phyloP scores from a whole-genome alignment of 2,797 vertebrate genomes.

The Tapera naevia region DNA sequence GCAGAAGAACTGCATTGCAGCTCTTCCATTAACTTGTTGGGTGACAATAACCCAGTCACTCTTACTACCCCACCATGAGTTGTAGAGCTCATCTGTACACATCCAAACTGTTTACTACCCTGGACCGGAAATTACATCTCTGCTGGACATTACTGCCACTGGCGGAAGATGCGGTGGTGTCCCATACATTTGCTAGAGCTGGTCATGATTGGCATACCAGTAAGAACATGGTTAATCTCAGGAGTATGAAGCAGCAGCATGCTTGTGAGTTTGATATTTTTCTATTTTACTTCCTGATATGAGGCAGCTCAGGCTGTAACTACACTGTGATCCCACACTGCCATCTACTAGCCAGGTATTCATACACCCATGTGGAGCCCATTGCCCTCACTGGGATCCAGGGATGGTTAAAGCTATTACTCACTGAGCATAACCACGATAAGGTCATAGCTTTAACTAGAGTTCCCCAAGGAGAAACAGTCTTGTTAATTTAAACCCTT shows the following conservation, averaged over 20 bases:
- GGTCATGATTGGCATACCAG: not conserved
- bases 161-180: not conserved
- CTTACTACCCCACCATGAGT: not conserved
- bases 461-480: not conserved
- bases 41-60: not conserved
- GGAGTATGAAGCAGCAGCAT: not conserved
- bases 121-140: not conserved
- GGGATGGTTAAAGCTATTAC: not conserved
- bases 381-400: not conserved
- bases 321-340: not conserved
- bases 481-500: not conserved
- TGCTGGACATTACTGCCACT: not conserved
- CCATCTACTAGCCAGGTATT: not conserved
- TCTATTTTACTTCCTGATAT: not conserved
- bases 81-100: not conserved
- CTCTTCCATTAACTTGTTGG: not conserved
- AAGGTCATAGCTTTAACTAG: not conserved
- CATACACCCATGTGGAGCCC: accelerated
- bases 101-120: not conserved
- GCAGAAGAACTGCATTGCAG: not conserved
- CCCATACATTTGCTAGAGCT: not conserved
- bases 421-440: not conserved
- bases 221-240: not conserved
- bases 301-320: not conserved
- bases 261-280: not conserved